Evolutionary conservation across 1,140 invertebrate genomes (phyloP), one percentile per base, ranked within the genome.

Genomic region (Drosophila ercepeae): DNA sequence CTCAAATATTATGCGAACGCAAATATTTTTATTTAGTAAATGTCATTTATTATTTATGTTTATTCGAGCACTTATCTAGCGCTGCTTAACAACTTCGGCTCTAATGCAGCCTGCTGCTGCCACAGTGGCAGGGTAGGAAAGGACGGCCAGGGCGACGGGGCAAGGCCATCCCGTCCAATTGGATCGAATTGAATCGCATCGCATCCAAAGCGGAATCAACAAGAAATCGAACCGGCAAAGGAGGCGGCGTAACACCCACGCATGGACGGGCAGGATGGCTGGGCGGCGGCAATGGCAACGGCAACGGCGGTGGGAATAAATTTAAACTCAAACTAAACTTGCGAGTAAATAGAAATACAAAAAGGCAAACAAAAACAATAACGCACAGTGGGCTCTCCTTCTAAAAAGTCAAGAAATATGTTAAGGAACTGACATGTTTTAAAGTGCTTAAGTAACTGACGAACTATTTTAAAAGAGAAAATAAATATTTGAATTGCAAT

Each of bases 11-110:
- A 90, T 90, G 89, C 89, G 89, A 90, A 90, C 89, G 89, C 89
- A 90, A 90, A 90, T 90, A 90, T 90, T 90, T 90, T 90, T 90
- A 90, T 90, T 90, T 90, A 90, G 89, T 90, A 90, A 90, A 90
- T 90, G 89, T 90, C 89, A 90, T 90, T 90, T 90, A 90, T 90
- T 90, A 90, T 90, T 90, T 90, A 90, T 90, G 79, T 90, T 90
- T 90, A 90, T 90, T 90, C 89, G 89, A 90, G 89, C 89, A 90
- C 89, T 90, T 90, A 90, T 90, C 89, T 90, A 90, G 89, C 84
- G 84, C 84, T 89, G 75, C 84, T 89, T 89, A 89, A 89, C 83
- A 88, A 89, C 78, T 89, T 89, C 72, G 76, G 78, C 84, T 81
- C 82, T 89, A 89, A 82, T 88, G 83, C 82, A 86, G 74, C 68